Evolutionary conservation across 2,113 vertebrate genomes (phyloP).

Genomic region (Carettochelys insculpta): DNA sequence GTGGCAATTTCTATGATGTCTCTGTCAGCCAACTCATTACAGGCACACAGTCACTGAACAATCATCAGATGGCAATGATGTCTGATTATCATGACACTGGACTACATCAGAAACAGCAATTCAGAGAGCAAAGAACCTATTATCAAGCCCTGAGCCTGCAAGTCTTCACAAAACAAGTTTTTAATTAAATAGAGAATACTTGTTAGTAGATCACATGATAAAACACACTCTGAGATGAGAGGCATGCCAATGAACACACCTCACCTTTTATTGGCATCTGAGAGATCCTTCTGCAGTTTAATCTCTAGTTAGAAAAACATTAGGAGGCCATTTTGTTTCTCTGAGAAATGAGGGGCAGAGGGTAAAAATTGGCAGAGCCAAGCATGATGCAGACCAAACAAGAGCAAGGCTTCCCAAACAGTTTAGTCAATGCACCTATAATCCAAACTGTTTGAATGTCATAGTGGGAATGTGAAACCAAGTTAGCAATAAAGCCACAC

Average conservation of each 20-base stretch:
- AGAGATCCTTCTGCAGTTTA: slow-evolving; percentile 18
- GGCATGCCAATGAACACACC: slow-evolving; percentile 3
- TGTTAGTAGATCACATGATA: background rate
- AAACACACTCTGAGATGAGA: background rate
- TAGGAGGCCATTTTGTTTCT: slow-evolving; percentile 24
- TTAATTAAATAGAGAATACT: background rate
- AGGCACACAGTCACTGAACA: background rate
- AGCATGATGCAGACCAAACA: slow-evolving; percentile 4
- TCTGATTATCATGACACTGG: background rate
- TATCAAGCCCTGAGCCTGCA: background rate
- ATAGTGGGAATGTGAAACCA: background rate
- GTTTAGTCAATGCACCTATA: background rate
- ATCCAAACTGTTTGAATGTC: slow-evolving; percentile 16
- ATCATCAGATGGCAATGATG: background rate
- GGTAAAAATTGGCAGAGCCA: slow-evolving; percentile 9
- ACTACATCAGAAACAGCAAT: background rate
- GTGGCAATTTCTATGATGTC: background rate
- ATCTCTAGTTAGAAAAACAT: slow-evolving; percentile 14
- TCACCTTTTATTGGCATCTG: slow-evolving; percentile 12
- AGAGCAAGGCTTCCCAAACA: slow-evolving; percentile 29
- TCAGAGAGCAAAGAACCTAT: background rate
- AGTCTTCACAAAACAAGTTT: background rate
- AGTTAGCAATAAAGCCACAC: background rate
- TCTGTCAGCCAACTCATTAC: background rate
- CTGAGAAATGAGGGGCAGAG: slow-evolving; percentile 20